Base-by-base conservation (phyloP, 53 echinoderm and acorn worm genomes). In the Paracentrotus lividus region DNA sequence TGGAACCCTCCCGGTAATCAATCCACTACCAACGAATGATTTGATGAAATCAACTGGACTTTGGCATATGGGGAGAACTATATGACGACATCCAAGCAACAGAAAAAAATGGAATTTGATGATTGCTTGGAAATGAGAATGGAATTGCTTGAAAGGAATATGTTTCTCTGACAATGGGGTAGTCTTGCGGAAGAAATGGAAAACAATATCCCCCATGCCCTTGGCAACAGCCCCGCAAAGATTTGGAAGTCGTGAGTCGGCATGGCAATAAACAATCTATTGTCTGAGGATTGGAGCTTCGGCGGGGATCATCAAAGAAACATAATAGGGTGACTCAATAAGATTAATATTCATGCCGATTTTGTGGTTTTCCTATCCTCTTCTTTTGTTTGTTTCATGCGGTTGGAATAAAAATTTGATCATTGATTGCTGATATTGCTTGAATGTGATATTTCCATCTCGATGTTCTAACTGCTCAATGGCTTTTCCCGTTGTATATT, bases 321-420 rank as follows among this genome's bases (percentile, higher is more conserved):
- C 57, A 40, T 42, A 89, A 89, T 89, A 26, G 89, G 64, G 23
- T 61, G 89, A 89, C 60, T 89, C 60, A 61, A 89, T 59, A n/a
- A 64, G 89, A 89, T 89, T 60, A 89, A 89, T 89, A 89, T 89
- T 89, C 89, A 89, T 89, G 89, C 59, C 43, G 64, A 89, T 61
- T 36, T 44, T 89, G 24, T 89, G 55, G 36, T 65, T 24, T 89
- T 47, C 38, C 18, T 38, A 20, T 26, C 36, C 44, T 64, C 42
- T 89, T 18, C 44, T 44, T 89, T 58, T 42, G 56, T 89, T 81
- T 47, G 47, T 44, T 47, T 81, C 47, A 9, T 45, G 27, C 12
- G 47, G 81, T 81, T 26, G 24, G 81, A 47, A 81, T 81, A 10
- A 81, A 81, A 45, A 47, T 24, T 16, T 81, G 81, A 47, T 47